Evolutionary conservation across 2,113 vertebrate genomes (phyloP).

Genomic region (Hirundichthys speculiger): DNA sequence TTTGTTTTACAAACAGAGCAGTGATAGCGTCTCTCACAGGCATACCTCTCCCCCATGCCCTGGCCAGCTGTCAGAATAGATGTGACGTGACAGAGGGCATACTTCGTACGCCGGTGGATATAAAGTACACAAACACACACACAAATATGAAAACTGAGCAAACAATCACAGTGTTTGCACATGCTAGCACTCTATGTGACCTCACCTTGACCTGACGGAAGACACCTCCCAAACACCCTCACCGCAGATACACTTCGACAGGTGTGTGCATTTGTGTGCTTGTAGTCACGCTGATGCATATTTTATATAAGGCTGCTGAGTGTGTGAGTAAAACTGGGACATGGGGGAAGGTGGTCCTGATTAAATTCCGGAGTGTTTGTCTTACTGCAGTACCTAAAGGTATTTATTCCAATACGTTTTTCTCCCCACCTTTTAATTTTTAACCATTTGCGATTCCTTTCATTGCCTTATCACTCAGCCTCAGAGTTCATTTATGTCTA

Average conservation of each 20-base stretch:
- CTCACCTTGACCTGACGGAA: constrained; percentile 60
- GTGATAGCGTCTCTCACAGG: constrained; percentile 64
- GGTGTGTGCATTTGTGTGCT: constrained; percentile 33
- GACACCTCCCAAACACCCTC: constrained; percentile 27
- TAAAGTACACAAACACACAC: constrained; percentile 4
- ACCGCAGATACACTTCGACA: constrained; percentile 50
- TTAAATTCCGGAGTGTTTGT: constrained; percentile 48
- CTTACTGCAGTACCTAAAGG: constrained; percentile 39
- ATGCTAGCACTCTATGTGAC: constrained; percentile 17
- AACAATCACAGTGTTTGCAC: constrained; percentile 20
- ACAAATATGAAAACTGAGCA: constrained; percentile 10
- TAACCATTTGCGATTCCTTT: constrained; percentile 46
- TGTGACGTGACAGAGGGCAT: constrained; percentile 46
- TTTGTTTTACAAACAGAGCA: constrained; percentile 63
- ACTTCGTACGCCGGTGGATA: constrained; percentile 15
- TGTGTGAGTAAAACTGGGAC: constrained; percentile 63
- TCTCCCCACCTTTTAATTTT: constrained; percentile 11
- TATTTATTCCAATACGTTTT: constrained; percentile 48
- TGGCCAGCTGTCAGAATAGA: constrained; percentile 51
- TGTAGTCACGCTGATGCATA: constrained; percentile 60
- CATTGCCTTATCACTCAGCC: constrained; percentile 52
- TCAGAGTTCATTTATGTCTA: constrained; percentile 58
- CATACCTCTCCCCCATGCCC: constrained; percentile 37
- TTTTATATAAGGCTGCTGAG: constrained; percentile 60
- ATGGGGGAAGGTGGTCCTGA: constrained; percentile 33